Evolutionary conservation across 1,140 invertebrate species (phyloP).

Genomic region (Drosophila melanica): DNA sequence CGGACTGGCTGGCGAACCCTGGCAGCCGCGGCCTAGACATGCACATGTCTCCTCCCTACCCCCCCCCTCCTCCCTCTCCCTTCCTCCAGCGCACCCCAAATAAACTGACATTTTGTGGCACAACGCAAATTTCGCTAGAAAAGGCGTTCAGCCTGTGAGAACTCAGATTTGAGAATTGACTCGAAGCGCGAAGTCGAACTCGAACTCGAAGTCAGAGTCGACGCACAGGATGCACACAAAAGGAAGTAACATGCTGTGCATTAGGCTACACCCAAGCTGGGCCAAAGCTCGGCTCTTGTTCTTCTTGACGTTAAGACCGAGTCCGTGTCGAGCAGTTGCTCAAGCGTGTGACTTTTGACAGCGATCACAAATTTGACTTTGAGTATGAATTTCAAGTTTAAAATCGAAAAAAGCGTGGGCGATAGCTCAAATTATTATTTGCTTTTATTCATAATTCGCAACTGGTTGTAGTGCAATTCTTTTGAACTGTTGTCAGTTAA

Average conservation of each 20-base stretch:
- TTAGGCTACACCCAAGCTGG: conserved; percentile 11
- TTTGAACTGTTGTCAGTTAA: not conserved
- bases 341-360: conserved; percentile 69
- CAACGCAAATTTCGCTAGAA: conserved; percentile 73
- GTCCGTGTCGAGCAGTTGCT: conserved; percentile 33
- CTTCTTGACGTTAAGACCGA: conserved; percentile 38
- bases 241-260: conserved; percentile 76
- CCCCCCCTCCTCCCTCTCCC: not conserved
- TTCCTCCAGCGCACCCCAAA: not conserved
- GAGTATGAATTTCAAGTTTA: not conserved
- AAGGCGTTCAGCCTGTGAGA: conserved; percentile 56
- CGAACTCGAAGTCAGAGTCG: conserved; percentile 19
- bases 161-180: conserved; percentile 22
- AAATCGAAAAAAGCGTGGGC: not conserved
- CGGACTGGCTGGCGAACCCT: conserved; percentile 11
- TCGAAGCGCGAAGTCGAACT: not conserved
- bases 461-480: not conserved
- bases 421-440: not conserved
- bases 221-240: conserved; percentile 70
- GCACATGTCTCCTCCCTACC: conserved; percentile 34
- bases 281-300: conserved; percentile 18
- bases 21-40: conserved; percentile 48
- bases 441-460: not conserved
- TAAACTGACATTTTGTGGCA: conserved; percentile 73
- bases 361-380: not conserved